Evolutionary conservation across 2,797 vertebrate genomes (phyloP), one percentile per base, ranked within the genome.

Genomic region (Sibirionetta formosa): DNA sequence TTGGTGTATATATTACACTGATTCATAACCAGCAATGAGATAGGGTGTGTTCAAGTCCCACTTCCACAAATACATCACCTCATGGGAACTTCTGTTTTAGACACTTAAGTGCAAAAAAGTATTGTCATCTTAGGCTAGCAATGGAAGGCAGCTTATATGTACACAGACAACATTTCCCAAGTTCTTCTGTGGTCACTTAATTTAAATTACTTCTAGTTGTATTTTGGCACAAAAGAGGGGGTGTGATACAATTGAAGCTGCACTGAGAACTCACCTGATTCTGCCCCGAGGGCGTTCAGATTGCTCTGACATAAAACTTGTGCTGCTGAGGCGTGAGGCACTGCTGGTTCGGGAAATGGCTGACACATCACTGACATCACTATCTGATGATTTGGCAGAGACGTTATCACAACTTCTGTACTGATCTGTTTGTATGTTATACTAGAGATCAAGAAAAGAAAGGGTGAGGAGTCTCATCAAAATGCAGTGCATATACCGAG

Each of bases 221-320:
- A 10, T 40, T 88, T 53, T 79, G 51, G 42, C 35, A 23, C 2
- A 18, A 33, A 68, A 46, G 42, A 61, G 15, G 24, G 63, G 16
- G 70, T 16, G 16, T 14, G 65, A 75, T 23, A 48, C 24, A 72
- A 58, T 24, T 23, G 56, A 94, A 93, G 77, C 38, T 86, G 70
- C 82, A 68, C 27, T 69, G 63, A 75, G 92, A 81, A 98, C 99
- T 98, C 97, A 99, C 99, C 99, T 99, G 98, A 99, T 98, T 90
- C 99, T 98, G 93, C 99, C 99, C 61, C 99, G 98, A 36, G 99
- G 99, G 82, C 98, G 98, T 92, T 99, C 99, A 86, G 99, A 99
- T 96, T 99, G 99, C 98, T 99, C 99, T 57, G 99, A 99, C 99
- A 99, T 99, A 98, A 99, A 99, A 98, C 99, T 99, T 98, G 99